These are phyloP conservation scores for Drosophila tani DNA, from an alignment of 1,140 invertebrate genomes.

Conservation along the genomic window DNA sequence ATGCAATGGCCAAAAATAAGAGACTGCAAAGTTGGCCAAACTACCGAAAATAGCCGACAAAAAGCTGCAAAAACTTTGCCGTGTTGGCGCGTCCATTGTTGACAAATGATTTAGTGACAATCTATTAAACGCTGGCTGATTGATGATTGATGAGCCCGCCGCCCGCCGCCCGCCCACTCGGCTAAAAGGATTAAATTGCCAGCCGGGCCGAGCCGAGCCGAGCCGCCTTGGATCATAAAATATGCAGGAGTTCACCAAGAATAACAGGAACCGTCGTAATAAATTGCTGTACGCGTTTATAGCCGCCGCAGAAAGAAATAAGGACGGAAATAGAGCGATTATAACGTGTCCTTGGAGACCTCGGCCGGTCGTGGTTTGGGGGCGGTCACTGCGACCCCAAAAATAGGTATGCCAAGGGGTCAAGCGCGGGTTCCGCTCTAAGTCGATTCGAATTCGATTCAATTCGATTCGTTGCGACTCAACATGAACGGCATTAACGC, in stretches of 20 bases:
- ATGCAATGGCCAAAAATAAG: constrained; percentile 70
- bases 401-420: constrained; percentile 9
- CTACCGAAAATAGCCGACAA: constrained; percentile 55
- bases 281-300: constrained; percentile 28
- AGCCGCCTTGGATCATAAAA: constrained; percentile 36
- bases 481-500: constrained; percentile 12
- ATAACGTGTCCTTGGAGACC: constrained; percentile 40
- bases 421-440: constrained; percentile 19
- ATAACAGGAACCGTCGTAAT: constrained; percentile 24
- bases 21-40: constrained; percentile 50
- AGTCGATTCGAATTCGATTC: not conserved
- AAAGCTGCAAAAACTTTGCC: constrained; percentile 55
- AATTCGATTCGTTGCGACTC: not conserved
- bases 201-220: not conserved
- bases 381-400: constrained; percentile 16
- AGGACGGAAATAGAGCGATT: constrained; percentile 64
- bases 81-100: constrained; percentile 55
- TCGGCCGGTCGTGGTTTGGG: not conserved
- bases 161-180: not conserved
- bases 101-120: constrained; percentile 81
- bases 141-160: constrained; percentile 64
- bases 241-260: constrained; percentile 29
- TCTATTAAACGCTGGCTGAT: constrained; percentile 73
- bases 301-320: constrained; percentile 41
- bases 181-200: constrained; percentile 77